A percentile compares a stretch with the other conserved stretches of the same genome.
These are phyloP conservation scores for Atrina japonica DNA, from an alignment of 2,888 invertebrate genomes.

Conservation along the genomic window DNA sequence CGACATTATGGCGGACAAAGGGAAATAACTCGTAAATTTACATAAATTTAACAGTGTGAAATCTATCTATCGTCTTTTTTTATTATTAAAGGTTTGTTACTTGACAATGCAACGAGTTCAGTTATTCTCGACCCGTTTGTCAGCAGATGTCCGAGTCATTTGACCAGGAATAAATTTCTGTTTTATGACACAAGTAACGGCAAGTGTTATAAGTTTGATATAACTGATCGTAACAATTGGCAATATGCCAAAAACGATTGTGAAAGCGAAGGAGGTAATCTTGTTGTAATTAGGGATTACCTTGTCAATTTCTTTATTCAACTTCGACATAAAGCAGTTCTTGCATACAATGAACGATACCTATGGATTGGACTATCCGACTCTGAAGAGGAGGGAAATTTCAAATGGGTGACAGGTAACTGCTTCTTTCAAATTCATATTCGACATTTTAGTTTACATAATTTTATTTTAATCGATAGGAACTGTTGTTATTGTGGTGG, in stretches of 20 bases:
- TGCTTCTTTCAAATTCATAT: too few species aligned
- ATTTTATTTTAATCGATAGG: too few species aligned
- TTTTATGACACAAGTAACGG: background rate
- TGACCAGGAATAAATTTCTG: conserved; percentile 2
- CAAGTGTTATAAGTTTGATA: conserved; percentile 4
- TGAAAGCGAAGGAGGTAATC: background rate
- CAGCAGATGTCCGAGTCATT: conserved; percentile 19
- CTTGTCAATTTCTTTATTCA: conserved; percentile 8
- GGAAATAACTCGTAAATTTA: too few species aligned
- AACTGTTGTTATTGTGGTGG: too few species aligned
- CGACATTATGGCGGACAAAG: too few species aligned
- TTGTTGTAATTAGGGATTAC: background rate
- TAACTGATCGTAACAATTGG: conserved; percentile 6
- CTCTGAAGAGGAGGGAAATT: background rate
- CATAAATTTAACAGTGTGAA: too few species aligned
- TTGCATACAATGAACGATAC: background rate
- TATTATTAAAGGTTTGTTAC: too few species aligned
- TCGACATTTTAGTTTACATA: too few species aligned
- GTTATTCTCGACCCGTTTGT: too few species aligned
- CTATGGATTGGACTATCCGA: conserved; percentile 14
- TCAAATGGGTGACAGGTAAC: conserved; percentile 11
- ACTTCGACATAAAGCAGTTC: conserved; percentile 1
- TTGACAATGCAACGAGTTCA: too few species aligned
- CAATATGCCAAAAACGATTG: conserved; percentile 3
- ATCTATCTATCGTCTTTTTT: too few species aligned